These are phyloP conservation scores for Amphiprion clarkii DNA, from an alignment of 2,797 vertebrate genomes.

Conservation along the genomic window DNA sequence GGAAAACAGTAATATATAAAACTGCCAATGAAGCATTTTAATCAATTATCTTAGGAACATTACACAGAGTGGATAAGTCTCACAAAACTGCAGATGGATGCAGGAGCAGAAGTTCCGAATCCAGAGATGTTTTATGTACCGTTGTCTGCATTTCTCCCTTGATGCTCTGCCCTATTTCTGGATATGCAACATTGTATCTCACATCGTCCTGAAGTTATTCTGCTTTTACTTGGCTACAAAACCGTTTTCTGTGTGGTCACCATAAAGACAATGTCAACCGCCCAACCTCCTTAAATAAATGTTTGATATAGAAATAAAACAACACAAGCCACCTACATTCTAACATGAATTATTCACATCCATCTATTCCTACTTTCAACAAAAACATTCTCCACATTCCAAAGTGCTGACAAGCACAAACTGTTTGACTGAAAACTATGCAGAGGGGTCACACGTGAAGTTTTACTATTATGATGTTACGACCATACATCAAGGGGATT, in stretches of 20 bases:
- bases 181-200: slow-evolving; percentile 1
- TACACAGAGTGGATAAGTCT: too few species aligned
- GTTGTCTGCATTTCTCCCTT: slow-evolving; percentile 4
- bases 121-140: not conserved
- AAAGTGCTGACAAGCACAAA: slow-evolving; percentile 58
- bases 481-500: slow-evolving; percentile 13
- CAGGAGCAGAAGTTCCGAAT: not conserved
- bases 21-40: too few species aligned
- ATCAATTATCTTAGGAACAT: too few species aligned
- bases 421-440: slow-evolving; percentile 52
- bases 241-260: slow-evolving; percentile 17
- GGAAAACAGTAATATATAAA: not conserved
- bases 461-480: slow-evolving; percentile 25
- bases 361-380: slow-evolving; percentile 58
- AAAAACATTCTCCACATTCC: slow-evolving; percentile 83
- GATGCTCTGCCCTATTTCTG: not conserved
- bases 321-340: slow-evolving; percentile 13
- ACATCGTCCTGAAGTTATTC: slow-evolving; percentile 10
- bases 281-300: slow-evolving; percentile 40
- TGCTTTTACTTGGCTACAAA: slow-evolving; percentile 12
- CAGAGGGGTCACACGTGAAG: slow-evolving; percentile 46
- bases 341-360: slow-evolving; percentile 43
- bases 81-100: too few species aligned
- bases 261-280: slow-evolving; percentile 28
- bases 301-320: slow-evolving; percentile 47